Base-by-base conservation (phyloP, 23 tunicate genomes). In the Halocynthia roretzi region DNA sequence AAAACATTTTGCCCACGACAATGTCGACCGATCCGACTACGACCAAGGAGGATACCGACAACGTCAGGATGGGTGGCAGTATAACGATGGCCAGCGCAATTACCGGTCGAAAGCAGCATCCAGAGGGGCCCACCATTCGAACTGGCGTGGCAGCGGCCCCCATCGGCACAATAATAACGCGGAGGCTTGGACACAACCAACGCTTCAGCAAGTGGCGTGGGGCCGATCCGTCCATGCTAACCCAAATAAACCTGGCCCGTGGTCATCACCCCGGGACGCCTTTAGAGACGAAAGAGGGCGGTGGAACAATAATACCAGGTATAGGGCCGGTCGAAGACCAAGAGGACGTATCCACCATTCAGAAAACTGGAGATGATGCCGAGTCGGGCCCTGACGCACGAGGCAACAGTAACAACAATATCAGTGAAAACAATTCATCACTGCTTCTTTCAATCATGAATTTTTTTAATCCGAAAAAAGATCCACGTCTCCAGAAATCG, bases 51-150 rank as follows among this genome's bases (percentile, higher is more conserved):
- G 44, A 31, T 31, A 31, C 44, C 44, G 44, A 31, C 44, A 15
- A 65, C 70, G 5, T 65, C 70, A 40, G 70, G 31, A 65, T 65
- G 44, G 44, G 44, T 31, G 44, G 70, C 70, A 65, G 70, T 48
- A 65, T 6, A 65, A 48, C 48, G 10, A 65, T 48, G 19, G 5
- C 31, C 19, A 65, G 22, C 19, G 5, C 70, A 9, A 11, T 8
- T 40, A 65, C 48, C 22, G 70, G 31, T 9, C 19, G 5, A 40
- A 40, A 65, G 70, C 19, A 10, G 48, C 70, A 9, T 9, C 31
- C 70, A 65, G 19, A 65, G 31, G 70, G 19, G 70, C 17, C 70
- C 70, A 40, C 0, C 70, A 20, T 15, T 48, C 31, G 5, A 65
- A 48, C 22, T 11, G 48, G 10, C 70, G 48, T 15, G 48, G 31